Base-by-base conservation (phyloP, 2,113 vertebrate genomes). In the Xiphophorus maculatus region DNA sequence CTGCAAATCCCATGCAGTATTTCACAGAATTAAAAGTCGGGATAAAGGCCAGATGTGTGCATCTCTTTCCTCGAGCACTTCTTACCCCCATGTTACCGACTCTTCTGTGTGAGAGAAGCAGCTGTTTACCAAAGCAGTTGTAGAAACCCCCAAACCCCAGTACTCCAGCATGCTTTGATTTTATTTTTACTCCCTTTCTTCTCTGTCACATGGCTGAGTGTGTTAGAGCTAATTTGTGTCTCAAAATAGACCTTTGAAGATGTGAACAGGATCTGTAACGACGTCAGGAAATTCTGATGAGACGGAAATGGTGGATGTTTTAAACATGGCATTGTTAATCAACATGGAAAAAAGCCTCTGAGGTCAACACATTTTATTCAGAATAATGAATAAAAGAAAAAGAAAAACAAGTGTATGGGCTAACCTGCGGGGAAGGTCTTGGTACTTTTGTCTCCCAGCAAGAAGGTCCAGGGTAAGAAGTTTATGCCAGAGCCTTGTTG, bases 21-120 rank as follows among this genome's bases (percentile, higher is more conserved):
- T 71, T 33, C 42, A 71, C 28, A 64, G 42, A 62, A 40, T 4
- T 64, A 28, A 70, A 76, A 76, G 68, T 70, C 30, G 22, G 71
- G 72, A 79, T 74, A 77, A 74, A 77, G 54, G 72, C 73, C 1
- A 7, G 71, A 82, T 83, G 78, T 61, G 62, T 1, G 42, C 29
- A 70, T 30, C 54, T 81, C 66, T 69, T 71, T 29, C 33, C 51
- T 84, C 69, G 79, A 71, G 81, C n/a, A 82, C 66, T 44, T 51
- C 60, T 84, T 68, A 63, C 70, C 74, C 82, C 48, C 33, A 71
- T 70, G 76, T 68, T 70, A 58, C 74, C 37, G 63, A 42, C 42
- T 79, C 81, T 90, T 89, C 89, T 84, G 89, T 81, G 83, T 89
- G 71, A 37, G 75, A 85, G 76, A 62, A 86, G 79, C 90, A 86